These are phyloP conservation scores for Oplegnathus fasciatus DNA, from an alignment of 2,113 vertebrate species.

Conservation along the genomic window DNA sequence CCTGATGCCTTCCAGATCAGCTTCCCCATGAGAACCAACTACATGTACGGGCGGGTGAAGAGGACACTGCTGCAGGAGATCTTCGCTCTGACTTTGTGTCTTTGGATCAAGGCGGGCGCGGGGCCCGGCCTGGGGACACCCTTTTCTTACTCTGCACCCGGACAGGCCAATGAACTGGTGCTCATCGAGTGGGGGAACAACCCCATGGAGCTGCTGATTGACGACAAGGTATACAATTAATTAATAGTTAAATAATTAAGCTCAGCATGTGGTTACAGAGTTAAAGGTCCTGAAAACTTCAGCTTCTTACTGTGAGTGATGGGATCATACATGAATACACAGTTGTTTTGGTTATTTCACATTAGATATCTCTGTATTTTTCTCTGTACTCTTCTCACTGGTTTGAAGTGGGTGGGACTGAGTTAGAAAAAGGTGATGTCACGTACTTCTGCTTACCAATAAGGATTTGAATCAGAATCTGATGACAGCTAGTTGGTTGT, in stretches of 20 bases:
- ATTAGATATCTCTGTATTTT: background rate
- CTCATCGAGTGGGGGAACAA: constrained; percentile 88
- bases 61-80: constrained; percentile 83
- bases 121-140: constrained; percentile 82
- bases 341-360: background rate
- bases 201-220: constrained; percentile 85
- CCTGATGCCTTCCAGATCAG: constrained; percentile 83
- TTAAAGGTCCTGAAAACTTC: background rate
- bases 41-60: constrained; percentile 85
- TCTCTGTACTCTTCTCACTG: too few relatives aligned
- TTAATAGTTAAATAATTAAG: too few relatives aligned
- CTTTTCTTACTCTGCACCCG: constrained; percentile 86
- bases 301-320: background rate
- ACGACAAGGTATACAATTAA: too few relatives aligned
- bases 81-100: constrained; percentile 85
- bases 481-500: background rate
- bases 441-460: too few relatives aligned
- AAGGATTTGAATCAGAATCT: background rate
- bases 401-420: too few relatives aligned
- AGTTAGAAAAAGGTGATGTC: too few relatives aligned
- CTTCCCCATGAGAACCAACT: constrained; percentile 87
- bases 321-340: background rate
- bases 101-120: constrained; percentile 82
- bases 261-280: background rate
- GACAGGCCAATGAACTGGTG: constrained; percentile 87